Evolutionary conservation across 2,113 vertebrate species (phyloP), one percentile per base, ranked within the genome.

Genomic region (Hyaena hyaena): DNA sequence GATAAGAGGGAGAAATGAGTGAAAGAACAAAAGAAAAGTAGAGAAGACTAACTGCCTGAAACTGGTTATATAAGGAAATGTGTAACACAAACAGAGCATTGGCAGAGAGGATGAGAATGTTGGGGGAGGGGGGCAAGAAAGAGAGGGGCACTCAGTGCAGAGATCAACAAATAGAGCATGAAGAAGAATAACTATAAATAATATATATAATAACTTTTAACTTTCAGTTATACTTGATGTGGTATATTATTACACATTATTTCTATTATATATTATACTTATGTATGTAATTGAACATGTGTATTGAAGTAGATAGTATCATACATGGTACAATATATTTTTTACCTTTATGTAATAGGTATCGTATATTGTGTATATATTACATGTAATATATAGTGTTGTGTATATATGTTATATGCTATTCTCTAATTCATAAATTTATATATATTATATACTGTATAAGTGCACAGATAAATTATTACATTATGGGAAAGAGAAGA

Each of bases 1-100:
- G 43, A n/a, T 69, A 87, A 74, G 61, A 85, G 26, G 26, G 23
- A 90, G 23, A 77, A 69, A 53, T 83, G 43, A 82, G 58, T 69
- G 69, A 91, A 94, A 74, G 31, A 74, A 76, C 61, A 76, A 82
- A 90, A 65, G 23, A 95, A 88, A 66, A 82, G 19, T 16, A 93
- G 33, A 43, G 33, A 33, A 76, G 79, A 68, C 66, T 50, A 90
- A 48, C 23, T 85, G 80, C 80, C 45, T 50, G 45, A 74, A 90
- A 68, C 35, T 50, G 26, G 45, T 81, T 74, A n/a, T 65, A 39
- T 43, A 31, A 73, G 89, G 92, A 80, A 81, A n/a, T 50, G 10
- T 86, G 2, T 66, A 53, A 50, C 16, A 58, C 24, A 74, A 97
- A 68, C 35, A 77, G 63, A 55, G 7, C n/a, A 14, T 17, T 63